These are phyloP conservation scores for Selene dorsalis DNA, from an alignment of 2,797 vertebrate species.

Conservation along the genomic window DNA sequence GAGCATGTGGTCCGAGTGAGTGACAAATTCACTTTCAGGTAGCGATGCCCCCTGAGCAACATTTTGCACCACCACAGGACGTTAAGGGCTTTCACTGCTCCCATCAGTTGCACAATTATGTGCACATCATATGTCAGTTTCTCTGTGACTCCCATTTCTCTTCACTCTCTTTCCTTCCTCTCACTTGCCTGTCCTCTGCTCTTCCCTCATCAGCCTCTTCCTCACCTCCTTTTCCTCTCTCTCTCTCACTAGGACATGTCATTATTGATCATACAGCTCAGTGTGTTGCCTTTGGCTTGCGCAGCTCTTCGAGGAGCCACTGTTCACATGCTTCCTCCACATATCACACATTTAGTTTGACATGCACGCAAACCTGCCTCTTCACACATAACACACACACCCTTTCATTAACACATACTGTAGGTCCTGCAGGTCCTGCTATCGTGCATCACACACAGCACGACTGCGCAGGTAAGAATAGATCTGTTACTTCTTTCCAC, in stretches of 20 bases:
- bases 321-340: constrained; percentile 5
- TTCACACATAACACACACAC: neutral
- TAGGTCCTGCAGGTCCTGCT: neutral
- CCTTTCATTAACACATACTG: neutral
- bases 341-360: constrained; percentile 8
- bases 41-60: too few species aligned
- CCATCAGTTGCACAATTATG: neutral
- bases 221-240: neutral
- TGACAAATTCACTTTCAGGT: too few species aligned
- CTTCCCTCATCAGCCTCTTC: neutral
- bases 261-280: constrained; percentile 52
- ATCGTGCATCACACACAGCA: neutral
- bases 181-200: neutral
- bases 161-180: neutral
- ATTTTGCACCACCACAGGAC: neutral
- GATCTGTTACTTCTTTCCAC: neutral
- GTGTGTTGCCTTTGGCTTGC: constrained; percentile 43
- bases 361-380: neutral
- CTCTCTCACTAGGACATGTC: constrained; percentile 25
- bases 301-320: constrained; percentile 25
- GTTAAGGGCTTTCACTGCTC: neutral
- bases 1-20: too few species aligned
- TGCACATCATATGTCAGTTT: neutral
- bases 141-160: neutral
- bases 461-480: neutral